Evolutionary conservation across 2,113 vertebrate species (phyloP), one percentile per base, ranked within the genome.

Genomic region (Microcebus ravelobensis): DNA sequence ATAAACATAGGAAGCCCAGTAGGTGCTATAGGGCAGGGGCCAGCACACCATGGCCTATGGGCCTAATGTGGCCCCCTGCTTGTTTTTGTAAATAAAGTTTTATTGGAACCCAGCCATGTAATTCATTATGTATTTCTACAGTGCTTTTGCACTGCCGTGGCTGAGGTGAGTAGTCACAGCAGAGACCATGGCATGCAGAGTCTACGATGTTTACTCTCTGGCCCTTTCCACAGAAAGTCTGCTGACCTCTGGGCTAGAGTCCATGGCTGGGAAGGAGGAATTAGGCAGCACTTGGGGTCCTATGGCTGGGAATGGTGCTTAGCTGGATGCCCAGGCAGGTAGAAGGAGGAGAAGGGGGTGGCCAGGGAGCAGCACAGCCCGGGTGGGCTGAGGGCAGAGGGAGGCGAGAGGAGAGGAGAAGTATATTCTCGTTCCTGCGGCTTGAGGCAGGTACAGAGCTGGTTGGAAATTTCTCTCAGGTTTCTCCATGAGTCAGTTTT

Each of bases 401-500:
- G 8, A 27, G 42, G 5, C 1, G 1, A 9, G 36, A 21, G 25
- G 1, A 9, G 36, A 21, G 25, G 23, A 29, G 14, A 23, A 10
- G 1, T 12, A 34, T 39, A 3, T 6, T 39, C 18, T 8, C 10
- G 1, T 2, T 23, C 27, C 11, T 31, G 48, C 29, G 50, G 76
- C 63, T 1, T 0, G 5, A 48, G 67, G 59, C 8, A 3, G 7
- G 13, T 2, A 2, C 8, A 0, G 48, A 34, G 18, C 21, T 18
- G 61, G 13, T 25, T 34, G 36, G 48, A 29, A 29, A 50, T 4
- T 25, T 8, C 42, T 73, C 87, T 74, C 57, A 3, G 59, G 1
- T 17, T 39, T 48, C 14, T 1, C 48, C 23, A 36, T 0, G 11
- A 68, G 13, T 67, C 36, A 20, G 36, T 18, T 42, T 34, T 50